These are phyloP conservation scores for Bibio marci DNA, from an alignment of 2,888 invertebrate genomes.

Conservation along the genomic window DNA sequence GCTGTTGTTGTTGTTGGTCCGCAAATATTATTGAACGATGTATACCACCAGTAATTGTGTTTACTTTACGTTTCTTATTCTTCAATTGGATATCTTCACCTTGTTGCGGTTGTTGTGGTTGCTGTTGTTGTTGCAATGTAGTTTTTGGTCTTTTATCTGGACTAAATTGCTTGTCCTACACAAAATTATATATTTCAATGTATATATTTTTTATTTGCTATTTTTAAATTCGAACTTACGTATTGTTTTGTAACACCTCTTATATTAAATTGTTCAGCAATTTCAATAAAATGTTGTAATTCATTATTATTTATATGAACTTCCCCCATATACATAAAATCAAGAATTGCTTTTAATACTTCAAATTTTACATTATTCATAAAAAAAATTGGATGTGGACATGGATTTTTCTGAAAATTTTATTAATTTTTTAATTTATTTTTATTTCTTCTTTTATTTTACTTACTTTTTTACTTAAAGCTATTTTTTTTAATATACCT, in stretches of 20 bases:
- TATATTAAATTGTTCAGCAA: conserved; percentile 10
- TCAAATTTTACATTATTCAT: conserved; percentile 10
- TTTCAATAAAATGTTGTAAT: conserved; percentile 10
- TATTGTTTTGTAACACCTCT: conserved; percentile 10
- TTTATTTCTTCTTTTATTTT: too few species aligned
- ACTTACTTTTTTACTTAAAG: too few species aligned
- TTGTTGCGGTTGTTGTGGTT: too few species aligned
- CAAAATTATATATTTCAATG: too few species aligned
- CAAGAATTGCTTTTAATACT: conserved; percentile 10
- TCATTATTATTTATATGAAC: conserved; percentile 10
- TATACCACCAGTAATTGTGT: too few species aligned
- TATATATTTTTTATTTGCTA: too few species aligned
- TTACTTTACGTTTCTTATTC: not conserved
- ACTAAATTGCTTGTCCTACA: too few species aligned
- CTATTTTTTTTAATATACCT: too few species aligned
- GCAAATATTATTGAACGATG: not conserved
- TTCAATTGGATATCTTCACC: not conserved
- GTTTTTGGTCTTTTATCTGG: not conserved
- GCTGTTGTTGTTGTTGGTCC: not conserved
- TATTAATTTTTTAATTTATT: too few species aligned
- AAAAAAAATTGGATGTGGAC: conserved; percentile 9
- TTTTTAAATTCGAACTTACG: too few species aligned
- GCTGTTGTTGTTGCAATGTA: not conserved
- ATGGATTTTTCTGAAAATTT: conserved; percentile 2
- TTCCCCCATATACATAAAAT: conserved; percentile 12